phyloP scores from a whole-genome alignment of 2,113 vertebrate genomes.

The Ploceus nigricollis region DNA sequence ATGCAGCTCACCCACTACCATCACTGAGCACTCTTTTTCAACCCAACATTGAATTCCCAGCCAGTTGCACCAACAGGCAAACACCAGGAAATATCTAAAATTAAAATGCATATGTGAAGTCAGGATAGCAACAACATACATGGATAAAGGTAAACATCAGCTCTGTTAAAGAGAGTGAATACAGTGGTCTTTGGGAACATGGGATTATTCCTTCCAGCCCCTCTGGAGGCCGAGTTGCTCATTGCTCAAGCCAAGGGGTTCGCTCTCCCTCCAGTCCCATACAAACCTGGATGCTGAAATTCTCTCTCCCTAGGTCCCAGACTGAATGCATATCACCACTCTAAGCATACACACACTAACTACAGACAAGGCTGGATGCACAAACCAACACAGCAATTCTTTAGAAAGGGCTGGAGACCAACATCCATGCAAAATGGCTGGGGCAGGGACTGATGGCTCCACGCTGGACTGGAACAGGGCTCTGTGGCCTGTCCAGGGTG shows the following conservation, averaged over 20 bases:
- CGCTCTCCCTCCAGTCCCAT: background rate
- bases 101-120: background rate
- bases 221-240: background rate
- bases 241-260: accelerated
- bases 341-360: background rate
- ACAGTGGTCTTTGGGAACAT: background rate
- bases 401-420: background rate
- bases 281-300: background rate
- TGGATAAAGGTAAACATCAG: background rate
- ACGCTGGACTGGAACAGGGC: background rate
- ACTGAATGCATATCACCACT: accelerated
- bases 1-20: background rate
- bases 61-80: background rate
- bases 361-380: background rate
- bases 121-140: background rate
- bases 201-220: background rate
- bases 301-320: background rate
- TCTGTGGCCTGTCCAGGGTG: background rate
- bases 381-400: background rate
- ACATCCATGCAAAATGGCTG: background rate
- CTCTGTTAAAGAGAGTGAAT: background rate
- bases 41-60: background rate
- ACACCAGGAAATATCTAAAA: background rate
- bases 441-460: accelerated
- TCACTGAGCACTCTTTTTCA: background rate